A percentile compares a stretch with the other conserved stretches of the same genome.
Conservation (phyloP, 2,797 vertebrate genomes). For the Poeciliopsis turneri region DNA sequence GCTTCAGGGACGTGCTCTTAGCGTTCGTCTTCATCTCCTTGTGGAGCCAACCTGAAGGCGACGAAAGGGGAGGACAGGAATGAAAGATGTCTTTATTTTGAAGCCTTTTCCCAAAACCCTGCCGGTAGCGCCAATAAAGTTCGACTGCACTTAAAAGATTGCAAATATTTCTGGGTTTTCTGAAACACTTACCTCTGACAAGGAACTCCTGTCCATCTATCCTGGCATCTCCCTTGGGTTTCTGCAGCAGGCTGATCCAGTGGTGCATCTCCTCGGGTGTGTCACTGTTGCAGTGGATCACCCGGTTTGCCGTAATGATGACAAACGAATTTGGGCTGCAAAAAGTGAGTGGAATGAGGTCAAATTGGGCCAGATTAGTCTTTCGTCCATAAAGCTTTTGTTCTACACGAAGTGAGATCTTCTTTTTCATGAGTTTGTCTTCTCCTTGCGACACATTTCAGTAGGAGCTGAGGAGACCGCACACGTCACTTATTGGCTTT, state of each 20-base stretch:
- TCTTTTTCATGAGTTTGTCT: background rate
- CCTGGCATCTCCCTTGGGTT: slow-evolving; percentile 85
- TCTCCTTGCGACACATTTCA: background rate
- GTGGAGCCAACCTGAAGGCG: slow-evolving; percentile 88
- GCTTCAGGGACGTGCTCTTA: slow-evolving; percentile 89
- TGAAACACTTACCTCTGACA: slow-evolving; percentile 76
- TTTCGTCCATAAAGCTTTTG: background rate
- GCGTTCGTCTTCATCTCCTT: slow-evolving; percentile 90
- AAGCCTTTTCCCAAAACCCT: background rate
- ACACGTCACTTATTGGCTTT: background rate
- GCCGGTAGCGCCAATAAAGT: background rate
- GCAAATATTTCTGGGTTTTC: background rate
- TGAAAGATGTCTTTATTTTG: background rate
- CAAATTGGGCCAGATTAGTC: background rate
- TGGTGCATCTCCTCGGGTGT: slow-evolving; percentile 89
- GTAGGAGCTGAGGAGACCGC: background rate
- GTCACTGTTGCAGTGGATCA: slow-evolving; percentile 89
- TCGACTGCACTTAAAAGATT: no score
- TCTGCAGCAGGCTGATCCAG: slow-evolving; percentile 89
- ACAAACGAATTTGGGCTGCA: slow-evolving; percentile 86
- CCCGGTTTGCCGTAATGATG: slow-evolving; percentile 88
- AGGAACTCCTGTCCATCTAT: slow-evolving; percentile 87
- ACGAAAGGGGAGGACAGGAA: background rate
- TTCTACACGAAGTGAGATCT: background rate
- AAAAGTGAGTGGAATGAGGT: background rate